These are phyloP conservation scores for Cremastinae sp. DNA, from an alignment of 2,888 invertebrate genomes.

Conservation along the genomic window DNA sequence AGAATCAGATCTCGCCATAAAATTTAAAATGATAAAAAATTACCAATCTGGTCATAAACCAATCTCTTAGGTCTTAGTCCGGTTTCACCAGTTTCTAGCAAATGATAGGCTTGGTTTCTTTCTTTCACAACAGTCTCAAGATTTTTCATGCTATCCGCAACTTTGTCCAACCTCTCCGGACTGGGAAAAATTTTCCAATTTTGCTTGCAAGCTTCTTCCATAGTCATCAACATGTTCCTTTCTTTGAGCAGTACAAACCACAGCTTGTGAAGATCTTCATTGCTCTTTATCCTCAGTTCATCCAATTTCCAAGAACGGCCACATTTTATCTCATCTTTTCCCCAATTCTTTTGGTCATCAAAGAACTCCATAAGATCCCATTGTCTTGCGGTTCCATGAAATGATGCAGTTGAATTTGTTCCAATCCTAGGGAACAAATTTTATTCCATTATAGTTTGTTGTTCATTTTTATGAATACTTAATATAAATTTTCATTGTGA, in stretches of 20 bases:
- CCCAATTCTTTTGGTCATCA: conserved; percentile 92
- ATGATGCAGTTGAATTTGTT: conserved; percentile 13
- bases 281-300: conserved; percentile 96
- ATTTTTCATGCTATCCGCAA: conserved; percentile 96
- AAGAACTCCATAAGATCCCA: conserved; percentile 92
- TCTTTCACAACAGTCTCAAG: conserved; percentile 94
- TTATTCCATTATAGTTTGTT: neutral
- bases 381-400: conserved; percentile 78
- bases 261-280: conserved; percentile 96
- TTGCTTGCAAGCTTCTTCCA: conserved; percentile 91
- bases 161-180: conserved; percentile 96
- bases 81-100: conserved; percentile 93
- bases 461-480: neutral
- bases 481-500: no score
- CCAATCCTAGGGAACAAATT: conserved; percentile 10
- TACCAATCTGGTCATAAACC: conserved; percentile 84
- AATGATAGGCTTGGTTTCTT: conserved; percentile 93
- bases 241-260: conserved; percentile 97
- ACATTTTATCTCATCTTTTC: conserved; percentile 86
- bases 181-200: conserved; percentile 89
- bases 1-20: no score
- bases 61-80: conserved; percentile 88
- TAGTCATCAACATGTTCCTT: conserved; percentile 97
- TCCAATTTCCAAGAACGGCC: conserved; percentile 94
- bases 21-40: neutral